Evolutionary conservation across 2,113 vertebrate genomes (phyloP), one percentile per base, ranked within the genome.

Genomic region (Caranx ignobilis): DNA sequence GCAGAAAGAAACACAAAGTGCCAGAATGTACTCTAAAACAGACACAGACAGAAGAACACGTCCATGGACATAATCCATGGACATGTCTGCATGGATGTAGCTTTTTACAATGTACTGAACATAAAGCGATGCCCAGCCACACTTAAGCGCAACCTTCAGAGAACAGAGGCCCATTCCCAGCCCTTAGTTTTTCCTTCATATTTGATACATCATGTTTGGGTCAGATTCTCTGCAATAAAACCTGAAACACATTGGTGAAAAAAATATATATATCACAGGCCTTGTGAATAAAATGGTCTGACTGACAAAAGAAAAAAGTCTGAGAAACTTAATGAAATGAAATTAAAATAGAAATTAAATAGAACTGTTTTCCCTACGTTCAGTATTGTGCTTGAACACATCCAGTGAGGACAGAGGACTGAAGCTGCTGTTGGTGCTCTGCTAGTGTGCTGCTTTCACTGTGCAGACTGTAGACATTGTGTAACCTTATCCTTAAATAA

Each of bases 401-500:
- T 21, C 8, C 8, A 18, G 47, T 19, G 12, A 16, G 8, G 7
- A 52, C 48, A 52, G 18, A 57, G 41, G 41, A 26, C 19, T 9
- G 13, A 64, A 64, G 39, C 39, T 57, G 50, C 47, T 63, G 62
- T 37, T 56, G 39, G 8, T 10, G 6, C 18, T 50, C 48, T 50
- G 50, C 61, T 34, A 16, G 39, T 16, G 15, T 26, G 13, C 6
- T 65, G 18, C 13, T 45, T 56, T 63, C 3, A 2, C 18, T 41
- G 35, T 1, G 3, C 45, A 31, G 15, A 35, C 13, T 54, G 11
- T 15, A 48, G 32, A 75, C 15, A 26, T 32, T 32, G 31, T 41
- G 19, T 54, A 26, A 71, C 67, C 50, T 45, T 7, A 35, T 41
- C 21, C 37, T 35, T 54, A 77, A 57, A 54, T n/a, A 52, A 12